Percentiles rank a stretch among this genome's conserved stretches.
These are phyloP conservation scores for Agrilus planipennis DNA, from an alignment of 1,140 invertebrate genomes.

Conservation along the genomic window DNA sequence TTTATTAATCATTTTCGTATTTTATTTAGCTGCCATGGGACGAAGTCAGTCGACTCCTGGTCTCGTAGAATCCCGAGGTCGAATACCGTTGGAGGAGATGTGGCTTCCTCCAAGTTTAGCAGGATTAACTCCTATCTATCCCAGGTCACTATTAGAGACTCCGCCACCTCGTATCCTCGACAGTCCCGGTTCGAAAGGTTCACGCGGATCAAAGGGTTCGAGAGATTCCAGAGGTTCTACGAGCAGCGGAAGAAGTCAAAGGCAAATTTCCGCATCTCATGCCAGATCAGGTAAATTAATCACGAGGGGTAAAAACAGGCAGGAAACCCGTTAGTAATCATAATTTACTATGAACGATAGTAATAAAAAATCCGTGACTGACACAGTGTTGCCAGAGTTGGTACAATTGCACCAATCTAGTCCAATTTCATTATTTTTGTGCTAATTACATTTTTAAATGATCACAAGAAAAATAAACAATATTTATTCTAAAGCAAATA, in stretches of 20 bases:
- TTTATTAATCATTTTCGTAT: not conserved
- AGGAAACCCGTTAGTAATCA: no score
- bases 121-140: slow-evolving; percentile 35
- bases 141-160: slow-evolving; percentile 36
- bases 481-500: no score
- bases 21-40: slow-evolving; percentile 69
- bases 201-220: slow-evolving; percentile 8
- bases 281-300: slow-evolving; percentile 27
- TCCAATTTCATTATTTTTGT: no score
- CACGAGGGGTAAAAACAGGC: no score
- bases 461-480: no score
- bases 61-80: slow-evolving; percentile 80
- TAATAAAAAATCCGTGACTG: no score
- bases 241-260: slow-evolving; percentile 31
- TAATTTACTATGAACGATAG: no score
- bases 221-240: slow-evolving; percentile 18
- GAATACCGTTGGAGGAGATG: slow-evolving; percentile 83
- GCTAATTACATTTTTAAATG: no score
- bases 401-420: no score
- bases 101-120: slow-evolving; percentile 51
- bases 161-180: slow-evolving; percentile 24
- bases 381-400: no score
- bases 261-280: slow-evolving; percentile 23
- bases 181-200: slow-evolving; percentile 17
- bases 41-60: slow-evolving; percentile 91